Base-by-base conservation (phyloP, 2,113 vertebrate genomes). In the Oenanthe melanoleuca region DNA sequence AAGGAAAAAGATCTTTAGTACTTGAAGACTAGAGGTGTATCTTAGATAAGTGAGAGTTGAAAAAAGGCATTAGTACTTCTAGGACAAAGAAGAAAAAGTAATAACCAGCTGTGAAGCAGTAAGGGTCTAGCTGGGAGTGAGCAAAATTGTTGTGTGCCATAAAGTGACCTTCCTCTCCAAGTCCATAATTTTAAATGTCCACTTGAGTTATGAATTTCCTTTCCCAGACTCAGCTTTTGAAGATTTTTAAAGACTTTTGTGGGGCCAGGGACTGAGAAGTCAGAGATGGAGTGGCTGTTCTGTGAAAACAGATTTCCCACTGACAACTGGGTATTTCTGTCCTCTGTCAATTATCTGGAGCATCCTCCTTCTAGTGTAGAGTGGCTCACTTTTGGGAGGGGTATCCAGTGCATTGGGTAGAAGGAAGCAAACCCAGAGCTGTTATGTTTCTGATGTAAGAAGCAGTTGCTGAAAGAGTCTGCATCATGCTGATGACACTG, bases 291-390 rank as follows among this genome's bases (percentile, higher is more conserved):
- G 33, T 31, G 17, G 13, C 22, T 85, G 6, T 34, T 64, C 52
- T 49, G 10, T 38, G 26, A n/a, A 80, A 91, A 49, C 40, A 31
- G 31, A 23, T 59, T 95, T 83, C 52, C 22, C 26, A 40, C 45
- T 67, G 65, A 64, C 33, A 78, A 16, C 16, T 31, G 8, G 2
- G 3, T 84, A 40, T 81, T 75, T 81, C 56, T 96, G 16, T 87
- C 56, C 9, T 71, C 34, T 71, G 21, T 25, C 18, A 22, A 13
- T 69, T 85, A 33, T 21, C 44, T 40, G 49, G 24, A 87, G 49
- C 0, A 0, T 71, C 49, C 31, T 69, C 0, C 0, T 79, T 71
- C 20, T 3, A 0, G 9, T 19, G 29, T 14, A 37, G 26, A 92
- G 11, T 1, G 1, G 37, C 14, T 80, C 6, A 11, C 45, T 84